phyloP scores from a whole-genome alignment of 1,140 invertebrate species.

The Papilio machaon region DNA sequence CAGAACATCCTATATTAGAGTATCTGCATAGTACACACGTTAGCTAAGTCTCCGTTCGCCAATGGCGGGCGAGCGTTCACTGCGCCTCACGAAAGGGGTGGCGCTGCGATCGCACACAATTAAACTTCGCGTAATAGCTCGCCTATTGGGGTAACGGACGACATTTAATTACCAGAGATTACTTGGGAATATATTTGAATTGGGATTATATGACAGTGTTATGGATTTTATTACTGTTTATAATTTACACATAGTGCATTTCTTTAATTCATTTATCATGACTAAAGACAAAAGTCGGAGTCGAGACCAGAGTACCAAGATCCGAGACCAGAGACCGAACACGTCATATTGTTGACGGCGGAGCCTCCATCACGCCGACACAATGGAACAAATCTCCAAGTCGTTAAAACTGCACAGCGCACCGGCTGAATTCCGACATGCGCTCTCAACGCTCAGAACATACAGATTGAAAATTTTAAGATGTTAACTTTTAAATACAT shows the following conservation, averaged over 20 bases:
- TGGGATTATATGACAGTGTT: neutral
- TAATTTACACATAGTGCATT: too few relatives aligned
- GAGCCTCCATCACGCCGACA: constrained; percentile 57
- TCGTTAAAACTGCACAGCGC: constrained; percentile 64
- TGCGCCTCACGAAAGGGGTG: constrained; percentile 40
- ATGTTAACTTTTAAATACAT: neutral
- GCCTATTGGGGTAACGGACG: constrained; percentile 40
- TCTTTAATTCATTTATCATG: too few relatives aligned
- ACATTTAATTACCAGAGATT: constrained; percentile 8
- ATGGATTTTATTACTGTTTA: neutral
- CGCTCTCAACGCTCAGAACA: constrained; percentile 32
- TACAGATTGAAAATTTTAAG: constrained; percentile 39
- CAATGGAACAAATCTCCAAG: constrained; percentile 63
- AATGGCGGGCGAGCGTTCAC: constrained; percentile 43
- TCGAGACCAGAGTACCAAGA: neutral
- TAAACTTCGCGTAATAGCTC: constrained; percentile 61
- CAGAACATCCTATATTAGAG: constrained; percentile 47
- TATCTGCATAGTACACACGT: constrained; percentile 51
- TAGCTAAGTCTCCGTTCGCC: constrained; percentile 16
- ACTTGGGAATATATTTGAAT: neutral
- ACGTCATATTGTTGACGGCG: constrained; percentile 1
- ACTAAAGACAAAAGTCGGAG: neutral
- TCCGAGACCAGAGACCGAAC: neutral
- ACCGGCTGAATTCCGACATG: constrained; percentile 47
- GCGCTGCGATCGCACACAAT: constrained; percentile 47